Evolutionary conservation across 2,113 vertebrate species (phyloP), one percentile per base, ranked within the genome.

Genomic region (Nicator chloris): DNA sequence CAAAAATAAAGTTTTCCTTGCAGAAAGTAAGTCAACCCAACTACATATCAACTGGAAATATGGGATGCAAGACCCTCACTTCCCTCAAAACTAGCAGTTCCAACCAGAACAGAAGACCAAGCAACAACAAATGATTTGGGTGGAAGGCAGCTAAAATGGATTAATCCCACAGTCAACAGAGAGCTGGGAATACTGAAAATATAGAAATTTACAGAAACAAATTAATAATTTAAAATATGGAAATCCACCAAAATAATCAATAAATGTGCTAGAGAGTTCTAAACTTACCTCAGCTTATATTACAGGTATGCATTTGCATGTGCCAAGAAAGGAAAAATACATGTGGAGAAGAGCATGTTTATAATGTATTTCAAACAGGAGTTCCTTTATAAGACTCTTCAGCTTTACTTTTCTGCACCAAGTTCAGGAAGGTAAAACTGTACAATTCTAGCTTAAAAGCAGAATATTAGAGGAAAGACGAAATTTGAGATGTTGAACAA

Each of bases 1-100:
- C 64, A 70, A 88, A 92, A 59, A 87, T 26, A 1, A 86, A 76
- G 30, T 73, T 95, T 91, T 75, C 91, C 69, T 80, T 64, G 44
- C 15, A 49, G 51, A 70, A 15, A 11, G 11, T 30, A 70, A 79
- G 24, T 76, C 82, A 80, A 90, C 26, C 24, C 50, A 61, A 39
- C 37, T 61, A 53, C 6, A 2, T 39, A 22, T 10, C 51, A 35
- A 6, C 3, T 77, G 35, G 61, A 51, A 56, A 73, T 20, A 21
- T 15, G 10, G n/a, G 17, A 64, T 70, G 19, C 24, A 77, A 73
- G 50, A 73, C 22, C 73, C 22, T 65, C 5, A 13, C 7, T 82
- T 63, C 13, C 14, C 39, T 50, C 56, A 64, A 72, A 92, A 69
- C 35, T 18, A 63, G 49, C 11, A 33, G 11, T 30, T 87, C 54